Base-by-base conservation (phyloP, 2,888 invertebrate species). In the Cheilosia variabilis region DNA sequence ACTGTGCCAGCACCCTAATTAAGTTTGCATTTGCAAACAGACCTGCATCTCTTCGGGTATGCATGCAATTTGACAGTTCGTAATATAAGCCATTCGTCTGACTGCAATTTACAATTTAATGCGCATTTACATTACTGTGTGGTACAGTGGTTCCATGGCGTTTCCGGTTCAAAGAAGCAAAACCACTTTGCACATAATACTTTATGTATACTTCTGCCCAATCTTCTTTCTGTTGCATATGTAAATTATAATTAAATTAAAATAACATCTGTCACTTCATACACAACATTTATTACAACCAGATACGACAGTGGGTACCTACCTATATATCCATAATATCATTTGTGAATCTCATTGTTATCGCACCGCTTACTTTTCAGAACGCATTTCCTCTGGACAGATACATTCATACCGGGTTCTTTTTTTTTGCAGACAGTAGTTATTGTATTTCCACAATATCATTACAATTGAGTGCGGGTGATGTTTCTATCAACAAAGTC, bases 401-500 rank as follows among this genome's bases (percentile, higher is more conserved):
- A 9, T 27, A 19, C 13, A 52, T 22, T 57, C 57, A 31, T 31
- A 2, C 2, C 72, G 68, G 45, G 71, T 52, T 37, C 53, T 53
- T 53, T 45, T 60, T 55, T 72, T 66, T 82, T 57, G 58, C 68
- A 52, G 63, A 58, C 47, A 73, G 37, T 73, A 73, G 37, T 73
- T 83, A 63, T 73, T 73, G 37, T 68, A 82, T 78, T 73, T 83
- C 68, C 76, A 43, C 60, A 43, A 17, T 52, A 43, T 47, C 15
- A n/a, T 17, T 58, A n/a, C 17, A 73, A 76, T 47, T 43, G 63
- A 71, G 41, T 24, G n/a, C 27, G 34, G 43, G 31, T 45, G 65
- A 75, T 57, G 58, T 43, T 34, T 60, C 24, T 78, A 78, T 75
- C 79, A 69, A 57, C 73, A 79, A 79, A 84, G 65, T 75, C 83